phyloP scores from a whole-genome alignment of 2,113 vertebrate genomes.

The Otocyon megalotis region DNA sequence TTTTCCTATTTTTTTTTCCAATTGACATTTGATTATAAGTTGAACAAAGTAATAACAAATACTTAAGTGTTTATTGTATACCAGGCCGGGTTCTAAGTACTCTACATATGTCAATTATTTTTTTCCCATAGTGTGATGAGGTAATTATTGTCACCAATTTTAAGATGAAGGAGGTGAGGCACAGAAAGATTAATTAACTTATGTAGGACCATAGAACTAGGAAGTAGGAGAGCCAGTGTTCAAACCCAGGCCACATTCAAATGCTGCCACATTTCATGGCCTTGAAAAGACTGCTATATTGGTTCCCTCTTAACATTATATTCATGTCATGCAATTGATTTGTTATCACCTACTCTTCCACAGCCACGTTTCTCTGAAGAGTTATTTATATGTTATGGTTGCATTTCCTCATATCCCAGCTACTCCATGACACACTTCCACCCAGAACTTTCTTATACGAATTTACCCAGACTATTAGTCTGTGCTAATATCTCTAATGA shows the following conservation, averaged over 20 bases:
- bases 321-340: background rate
- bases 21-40: background rate
- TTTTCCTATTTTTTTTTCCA: background rate
- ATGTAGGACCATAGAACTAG: background rate
- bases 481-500: background rate
- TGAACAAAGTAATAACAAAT: background rate
- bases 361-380: background rate
- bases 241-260: background rate
- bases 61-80: background rate
- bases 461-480: background rate
- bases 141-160: background rate
- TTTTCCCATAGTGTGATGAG: background rate
- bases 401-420: background rate
- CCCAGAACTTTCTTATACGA: background rate
- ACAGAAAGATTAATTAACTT: background rate
- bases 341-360: background rate
- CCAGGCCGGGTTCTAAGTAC: background rate
- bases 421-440: background rate
- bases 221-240: background rate
- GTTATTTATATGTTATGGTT: constrained; percentile 11
- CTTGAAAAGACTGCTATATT: background rate
- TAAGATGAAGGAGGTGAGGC: background rate
- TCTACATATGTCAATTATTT: background rate
- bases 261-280: background rate
- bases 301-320: background rate